A percentile compares a stretch with the other conserved stretches of the same genome.
Evolutionary conservation across 2,113 vertebrate genomes (phyloP).

Genomic region (Leptobrachium ailaonicum): DNA sequence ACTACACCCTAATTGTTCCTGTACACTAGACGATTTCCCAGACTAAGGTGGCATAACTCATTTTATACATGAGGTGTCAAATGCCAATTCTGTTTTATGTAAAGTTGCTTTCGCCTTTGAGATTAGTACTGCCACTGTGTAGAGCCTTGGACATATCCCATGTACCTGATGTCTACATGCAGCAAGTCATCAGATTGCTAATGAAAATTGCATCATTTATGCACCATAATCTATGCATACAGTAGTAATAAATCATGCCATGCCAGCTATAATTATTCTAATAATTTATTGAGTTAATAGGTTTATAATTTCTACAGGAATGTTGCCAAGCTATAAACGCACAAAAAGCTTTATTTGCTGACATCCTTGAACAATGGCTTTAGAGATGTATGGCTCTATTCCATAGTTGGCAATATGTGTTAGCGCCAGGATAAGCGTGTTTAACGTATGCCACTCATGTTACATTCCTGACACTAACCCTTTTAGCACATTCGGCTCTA

Average conservation of each 20-base stretch:
- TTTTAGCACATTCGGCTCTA: too few relatives aligned
- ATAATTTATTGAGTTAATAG: not conserved
- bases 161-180: not conserved
- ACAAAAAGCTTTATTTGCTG: too few relatives aligned
- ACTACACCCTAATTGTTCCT: slow-evolving; percentile 33
- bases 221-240: not conserved
- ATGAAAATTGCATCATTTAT: not conserved
- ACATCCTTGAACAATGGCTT: too few relatives aligned
- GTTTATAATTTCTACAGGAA: not conserved
- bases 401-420: too few relatives aligned
- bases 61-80: slow-evolving; percentile 12
- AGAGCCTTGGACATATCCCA: too few relatives aligned
- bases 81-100: not conserved
- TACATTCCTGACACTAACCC: too few relatives aligned
- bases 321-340: too few relatives aligned
- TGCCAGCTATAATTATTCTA: not conserved
- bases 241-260: not conserved
- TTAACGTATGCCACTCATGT: too few relatives aligned
- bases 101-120: too few relatives aligned
- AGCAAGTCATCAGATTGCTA: not conserved
- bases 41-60: slow-evolving; percentile 29
- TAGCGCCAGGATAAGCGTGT: too few relatives aligned
- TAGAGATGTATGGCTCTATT: too few relatives aligned
- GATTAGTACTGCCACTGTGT: too few relatives aligned
- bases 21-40: slow-evolving; percentile 22